Conservation (phyloP, 2,113 vertebrate genomes). For the zebrafish (Danio rerio) region DNA sequence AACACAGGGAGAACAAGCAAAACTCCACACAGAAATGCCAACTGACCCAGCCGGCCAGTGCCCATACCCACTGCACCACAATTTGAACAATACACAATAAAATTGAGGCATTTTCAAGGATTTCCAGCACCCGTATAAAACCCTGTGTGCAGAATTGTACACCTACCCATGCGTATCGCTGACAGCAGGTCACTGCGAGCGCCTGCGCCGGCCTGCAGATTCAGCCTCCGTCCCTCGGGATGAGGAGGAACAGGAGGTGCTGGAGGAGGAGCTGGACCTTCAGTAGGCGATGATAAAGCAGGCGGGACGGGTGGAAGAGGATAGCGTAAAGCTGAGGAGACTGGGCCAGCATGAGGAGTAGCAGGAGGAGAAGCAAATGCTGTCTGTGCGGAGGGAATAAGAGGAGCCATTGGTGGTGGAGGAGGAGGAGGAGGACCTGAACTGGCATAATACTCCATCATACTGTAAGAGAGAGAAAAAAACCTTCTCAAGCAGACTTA, state of each 20-base stretch:
- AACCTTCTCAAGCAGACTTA: background rate
- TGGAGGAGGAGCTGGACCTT: slow-evolving; percentile 74
- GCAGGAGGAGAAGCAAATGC: slow-evolving; percentile 80
- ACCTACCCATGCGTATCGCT: slow-evolving; percentile 79
- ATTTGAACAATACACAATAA: no score
- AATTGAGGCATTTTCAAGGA: no score
- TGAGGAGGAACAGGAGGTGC: slow-evolving; percentile 54
- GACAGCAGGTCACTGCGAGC: slow-evolving; percentile 86
- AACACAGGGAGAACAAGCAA: no score
- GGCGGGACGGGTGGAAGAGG: slow-evolving; percentile 71
- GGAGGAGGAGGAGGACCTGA: slow-evolving; percentile 61
- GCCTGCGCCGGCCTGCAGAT: slow-evolving; percentile 70
- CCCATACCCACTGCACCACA: no score
- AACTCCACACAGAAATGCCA: no score
- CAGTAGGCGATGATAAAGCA: slow-evolving; percentile 75
- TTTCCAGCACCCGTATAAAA: no score
- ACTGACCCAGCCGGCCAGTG: no score
- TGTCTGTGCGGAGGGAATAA: slow-evolving; percentile 85
- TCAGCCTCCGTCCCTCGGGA: slow-evolving; percentile 18
- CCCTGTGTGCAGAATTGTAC: background rate
- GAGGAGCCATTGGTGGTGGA: slow-evolving; percentile 74
- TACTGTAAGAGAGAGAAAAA: slow-evolving; percentile 63
- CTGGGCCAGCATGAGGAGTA: slow-evolving; percentile 69
- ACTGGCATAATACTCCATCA: slow-evolving; percentile 82
- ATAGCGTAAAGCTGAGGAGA: slow-evolving; percentile 59